phyloP scores from a whole-genome alignment of 2,888 invertebrate species.

The Drosophila falleni region DNA sequence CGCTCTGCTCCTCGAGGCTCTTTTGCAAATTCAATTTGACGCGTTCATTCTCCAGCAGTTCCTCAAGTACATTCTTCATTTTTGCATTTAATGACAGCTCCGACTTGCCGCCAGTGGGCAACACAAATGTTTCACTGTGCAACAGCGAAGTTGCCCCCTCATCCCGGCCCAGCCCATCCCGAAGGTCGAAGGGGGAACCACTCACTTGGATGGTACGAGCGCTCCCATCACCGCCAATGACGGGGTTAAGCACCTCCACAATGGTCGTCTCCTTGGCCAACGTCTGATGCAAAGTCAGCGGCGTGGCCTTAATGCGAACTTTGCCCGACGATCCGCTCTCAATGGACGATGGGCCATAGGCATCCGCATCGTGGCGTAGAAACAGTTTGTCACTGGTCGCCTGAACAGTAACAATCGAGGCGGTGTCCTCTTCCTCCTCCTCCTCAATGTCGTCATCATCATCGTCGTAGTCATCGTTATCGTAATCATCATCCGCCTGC shows the following conservation, averaged over 20 bases:
- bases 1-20: slow-evolving; percentile 82
- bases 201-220: slow-evolving; percentile 85
- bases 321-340: slow-evolving; percentile 78
- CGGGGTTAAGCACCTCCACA: slow-evolving; percentile 85
- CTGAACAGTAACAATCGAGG: slow-evolving; percentile 86
- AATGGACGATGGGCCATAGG: slow-evolving; percentile 79
- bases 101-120: slow-evolving; percentile 56
- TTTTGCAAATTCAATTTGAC: slow-evolving; percentile 86
- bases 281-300: slow-evolving; percentile 82
- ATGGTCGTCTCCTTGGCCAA: slow-evolving; percentile 84
- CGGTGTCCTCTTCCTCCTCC: slow-evolving; percentile 86
- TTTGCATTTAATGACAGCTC: slow-evolving; percentile 85
- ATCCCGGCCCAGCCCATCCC: slow-evolving; percentile 55
- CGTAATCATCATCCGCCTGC: slow-evolving; percentile 57
- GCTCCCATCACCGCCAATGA: slow-evolving; percentile 84
- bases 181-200: slow-evolving; percentile 74
- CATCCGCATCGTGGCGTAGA: slow-evolving; percentile 80
- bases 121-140: slow-evolving; percentile 82
- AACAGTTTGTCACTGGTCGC: slow-evolving; percentile 84
- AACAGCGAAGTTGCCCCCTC: slow-evolving; percentile 64
- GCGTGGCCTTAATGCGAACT: slow-evolving; percentile 76
- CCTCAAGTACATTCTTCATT: slow-evolving; percentile 86
- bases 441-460: slow-evolving; percentile 82
- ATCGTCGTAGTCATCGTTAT: slow-evolving; percentile 73
- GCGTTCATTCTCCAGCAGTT: slow-evolving; percentile 85